These are phyloP conservation scores for Callopanchax toddi DNA, from an alignment of 2,113 vertebrate species.

Conservation along the genomic window DNA sequence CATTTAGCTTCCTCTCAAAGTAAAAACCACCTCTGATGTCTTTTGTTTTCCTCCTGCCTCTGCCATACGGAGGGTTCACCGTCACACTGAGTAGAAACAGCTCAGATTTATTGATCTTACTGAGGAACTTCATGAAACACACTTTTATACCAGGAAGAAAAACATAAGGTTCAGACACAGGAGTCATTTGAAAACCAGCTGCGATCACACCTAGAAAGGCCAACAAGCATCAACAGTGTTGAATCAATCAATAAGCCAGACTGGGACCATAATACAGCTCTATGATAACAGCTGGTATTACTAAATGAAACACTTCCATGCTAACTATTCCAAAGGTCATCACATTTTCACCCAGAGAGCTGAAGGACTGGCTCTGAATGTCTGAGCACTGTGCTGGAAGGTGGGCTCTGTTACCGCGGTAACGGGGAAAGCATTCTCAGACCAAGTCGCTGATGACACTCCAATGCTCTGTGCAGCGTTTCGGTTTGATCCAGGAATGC, in stretches of 20 bases:
- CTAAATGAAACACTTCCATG: neutral
- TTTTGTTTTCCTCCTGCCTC: too few relatives aligned
- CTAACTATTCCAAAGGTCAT: constrained; percentile 6
- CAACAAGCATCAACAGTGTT: neutral
- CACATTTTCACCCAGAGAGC: neutral
- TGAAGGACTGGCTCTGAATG: neutral
- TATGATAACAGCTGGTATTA: neutral
- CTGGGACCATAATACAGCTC: neutral
- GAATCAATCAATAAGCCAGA: neutral
- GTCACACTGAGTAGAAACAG: neutral
- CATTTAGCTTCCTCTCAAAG: too few relatives aligned
- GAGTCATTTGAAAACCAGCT: neutral
- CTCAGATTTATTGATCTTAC: neutral
- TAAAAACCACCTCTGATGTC: too few relatives aligned
- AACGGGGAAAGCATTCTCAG: neutral
- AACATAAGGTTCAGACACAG: neutral
- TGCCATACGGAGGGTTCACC: too few relatives aligned
- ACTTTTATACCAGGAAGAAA: neutral
- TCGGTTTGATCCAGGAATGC: constrained; percentile 17
- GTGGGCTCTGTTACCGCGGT: neutral
- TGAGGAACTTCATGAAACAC: neutral
- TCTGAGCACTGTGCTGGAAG: neutral
- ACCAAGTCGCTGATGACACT: constrained; percentile 1
- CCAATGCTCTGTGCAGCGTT: neutral
- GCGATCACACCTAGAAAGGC: neutral